phyloP scores from a whole-genome alignment of 2,888 invertebrate species.

The Lasioglossum leucozonium region DNA sequence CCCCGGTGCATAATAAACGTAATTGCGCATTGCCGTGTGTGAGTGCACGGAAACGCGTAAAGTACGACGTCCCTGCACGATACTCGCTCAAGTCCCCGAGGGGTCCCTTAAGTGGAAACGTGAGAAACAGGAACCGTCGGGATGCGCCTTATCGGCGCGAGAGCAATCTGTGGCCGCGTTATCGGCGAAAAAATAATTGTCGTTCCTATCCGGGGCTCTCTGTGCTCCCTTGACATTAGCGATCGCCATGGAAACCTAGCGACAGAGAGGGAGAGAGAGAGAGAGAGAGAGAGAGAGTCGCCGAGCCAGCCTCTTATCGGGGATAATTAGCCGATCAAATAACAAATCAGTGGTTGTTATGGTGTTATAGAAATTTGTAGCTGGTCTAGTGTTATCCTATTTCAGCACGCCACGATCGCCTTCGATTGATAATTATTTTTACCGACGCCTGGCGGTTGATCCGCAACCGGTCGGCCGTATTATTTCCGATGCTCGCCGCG shows the following conservation, averaged over 20 bases:
- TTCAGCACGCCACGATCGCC: not conserved
- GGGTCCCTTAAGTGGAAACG: slow-evolving; percentile 55
- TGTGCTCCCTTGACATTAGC: slow-evolving; percentile 26
- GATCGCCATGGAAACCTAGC: slow-evolving; percentile 4
- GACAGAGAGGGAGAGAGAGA: too few species aligned
- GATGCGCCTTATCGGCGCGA: slow-evolving; percentile 32
- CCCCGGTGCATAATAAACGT: slow-evolving; percentile 37
- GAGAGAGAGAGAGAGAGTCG: too few species aligned
- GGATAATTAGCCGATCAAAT: slow-evolving; percentile 26
- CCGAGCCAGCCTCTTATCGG: not conserved
- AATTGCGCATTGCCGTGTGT: slow-evolving; percentile 29
- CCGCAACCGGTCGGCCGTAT: not conserved
- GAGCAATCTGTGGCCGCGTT: slow-evolving; percentile 46
- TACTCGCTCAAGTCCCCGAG: slow-evolving; percentile 35
- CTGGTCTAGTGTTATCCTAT: not conserved
- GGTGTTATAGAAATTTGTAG: slow-evolving; percentile 2
- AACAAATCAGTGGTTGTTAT: not conserved
- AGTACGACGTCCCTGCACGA: slow-evolving; percentile 32
- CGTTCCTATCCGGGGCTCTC: slow-evolving; percentile 32
- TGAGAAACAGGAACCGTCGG: slow-evolving; percentile 58
- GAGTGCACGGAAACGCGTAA: slow-evolving; percentile 37
- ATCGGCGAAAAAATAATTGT: slow-evolving; percentile 61
- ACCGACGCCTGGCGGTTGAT: too few species aligned
- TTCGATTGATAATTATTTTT: not conserved
- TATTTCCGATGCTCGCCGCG: too few species aligned